Base-by-base conservation (phyloP, 2,797 vertebrate genomes). In the Triplophysa yarkandensis region DNA sequence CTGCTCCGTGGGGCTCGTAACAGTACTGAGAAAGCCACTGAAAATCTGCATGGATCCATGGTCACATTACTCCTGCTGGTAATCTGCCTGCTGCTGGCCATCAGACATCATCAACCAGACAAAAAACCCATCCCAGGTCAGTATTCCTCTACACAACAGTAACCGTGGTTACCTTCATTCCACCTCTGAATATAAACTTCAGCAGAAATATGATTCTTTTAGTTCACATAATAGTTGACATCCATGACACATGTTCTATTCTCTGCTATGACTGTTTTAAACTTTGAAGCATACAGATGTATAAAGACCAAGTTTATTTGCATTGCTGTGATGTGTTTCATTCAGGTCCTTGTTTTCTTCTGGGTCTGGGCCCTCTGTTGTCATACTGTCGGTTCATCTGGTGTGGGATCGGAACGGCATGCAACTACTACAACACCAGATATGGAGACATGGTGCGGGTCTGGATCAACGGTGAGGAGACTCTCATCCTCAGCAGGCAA, bases 391-490 rank as follows among this genome's bases (percentile, higher is more conserved):
- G 97, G 16, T 98, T 98, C 46, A 88, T 98, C 16, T 96, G 96
- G 94, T 97, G 92, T 64, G 97, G 97, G 23, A 93, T 98, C 0
- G 96, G 97, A 43, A 94, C 88, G 0, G 95, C 97, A 76, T 94
- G 94, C 84, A 96, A 98, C 88, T 98, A 96, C 86, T 98, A 98
- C 89, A 99, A 95, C 73, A 88, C 85, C 66, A 95, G 91, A 48
- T 99, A 98, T 0, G 97, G 97, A 55, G 96, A 97, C 75, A 93
- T 97, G 6, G 94, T 93, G 39, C 88, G 95, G 83, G 97, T 99
- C 41, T 99, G 97, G 97, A 95, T 99, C 82, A 83, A 92, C 4
- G 96, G 97, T 13, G 94, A 97, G 84, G 95, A 98, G 86, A 99
- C 97, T 0, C 92, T 97, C 54, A 88, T 99, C 62, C 91, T 98